Conservation (phyloP, 2,888 invertebrate species). For the Microplitis deprimator region DNA sequence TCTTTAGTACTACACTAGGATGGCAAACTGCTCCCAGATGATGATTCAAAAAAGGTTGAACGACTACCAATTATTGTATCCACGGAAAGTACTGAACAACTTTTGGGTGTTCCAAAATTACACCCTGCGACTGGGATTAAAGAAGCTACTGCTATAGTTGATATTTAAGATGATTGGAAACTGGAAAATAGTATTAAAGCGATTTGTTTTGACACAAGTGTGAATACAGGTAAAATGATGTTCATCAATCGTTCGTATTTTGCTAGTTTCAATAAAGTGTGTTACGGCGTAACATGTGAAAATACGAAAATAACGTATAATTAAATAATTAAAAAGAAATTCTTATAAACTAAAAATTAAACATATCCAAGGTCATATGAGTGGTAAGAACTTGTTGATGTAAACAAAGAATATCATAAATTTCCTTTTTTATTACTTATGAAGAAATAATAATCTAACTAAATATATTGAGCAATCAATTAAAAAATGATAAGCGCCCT, state of each 20-base stretch:
- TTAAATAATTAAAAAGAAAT: too few relatives aligned
- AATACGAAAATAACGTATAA: too few relatives aligned
- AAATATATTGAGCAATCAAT: too few relatives aligned
- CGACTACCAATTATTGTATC: conserved; percentile 7
- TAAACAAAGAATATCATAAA: too few relatives aligned
- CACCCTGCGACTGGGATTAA: neutral
- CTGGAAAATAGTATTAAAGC: neutral
- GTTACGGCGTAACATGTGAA: too few relatives aligned
- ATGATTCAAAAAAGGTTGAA: conserved; percentile 2
- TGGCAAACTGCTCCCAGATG: conserved; percentile 22
- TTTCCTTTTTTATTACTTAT: too few relatives aligned
- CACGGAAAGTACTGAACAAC: conserved; percentile 1
- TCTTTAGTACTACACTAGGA: conserved; percentile 19
- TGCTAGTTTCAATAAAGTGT: neutral
- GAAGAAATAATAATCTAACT: too few relatives aligned
- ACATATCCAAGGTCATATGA: too few relatives aligned
- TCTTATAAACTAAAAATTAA: too few relatives aligned
- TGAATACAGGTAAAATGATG: conserved; percentile 6
- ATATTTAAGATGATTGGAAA: neutral
- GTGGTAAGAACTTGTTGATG: too few relatives aligned
- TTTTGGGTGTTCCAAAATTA: conserved; percentile 18
- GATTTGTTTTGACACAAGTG: neutral
- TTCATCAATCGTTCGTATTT: neutral
- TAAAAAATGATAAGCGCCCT: too few relatives aligned
- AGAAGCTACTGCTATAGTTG: conserved; percentile 7